These are phyloP conservation scores for Chrysemys picta DNA, from an alignment of 2,113 vertebrate species.

Conservation along the genomic window DNA sequence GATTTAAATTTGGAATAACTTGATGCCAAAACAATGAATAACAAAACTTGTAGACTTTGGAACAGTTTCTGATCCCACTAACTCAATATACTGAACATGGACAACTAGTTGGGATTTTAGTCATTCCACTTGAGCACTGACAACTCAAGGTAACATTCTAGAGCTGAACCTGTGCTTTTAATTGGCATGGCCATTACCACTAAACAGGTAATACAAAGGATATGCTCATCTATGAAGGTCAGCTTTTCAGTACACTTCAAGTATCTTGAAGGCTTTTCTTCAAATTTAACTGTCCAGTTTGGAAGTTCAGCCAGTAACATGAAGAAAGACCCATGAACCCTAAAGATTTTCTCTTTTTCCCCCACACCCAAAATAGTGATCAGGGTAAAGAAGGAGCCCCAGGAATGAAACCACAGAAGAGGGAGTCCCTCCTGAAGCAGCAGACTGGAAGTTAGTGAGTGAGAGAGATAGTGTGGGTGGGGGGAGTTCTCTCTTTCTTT, in stretches of 20 bases:
- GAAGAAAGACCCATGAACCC: not conserved
- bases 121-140: not conserved
- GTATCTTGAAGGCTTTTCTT: not conserved
- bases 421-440: not conserved
- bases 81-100: not conserved
- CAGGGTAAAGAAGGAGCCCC: not conserved
- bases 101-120: not conserved
- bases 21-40: not conserved
- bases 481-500: not conserved
- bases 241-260: not conserved
- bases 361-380: not conserved
- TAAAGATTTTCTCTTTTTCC: not conserved
- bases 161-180: not conserved
- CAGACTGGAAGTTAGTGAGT: not conserved
- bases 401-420: not conserved
- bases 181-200: not conserved
- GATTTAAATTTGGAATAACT: not conserved
- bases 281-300: not conserved
- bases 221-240: not conserved
- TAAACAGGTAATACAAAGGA: not conserved
- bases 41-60: not conserved
- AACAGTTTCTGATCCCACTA: not conserved
- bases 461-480: not conserved
- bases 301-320: not conserved
- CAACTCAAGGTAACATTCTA: not conserved